Evolutionary conservation across 2,888 invertebrate species (phyloP).

Genomic region (Eubasilissa splendida): DNA sequence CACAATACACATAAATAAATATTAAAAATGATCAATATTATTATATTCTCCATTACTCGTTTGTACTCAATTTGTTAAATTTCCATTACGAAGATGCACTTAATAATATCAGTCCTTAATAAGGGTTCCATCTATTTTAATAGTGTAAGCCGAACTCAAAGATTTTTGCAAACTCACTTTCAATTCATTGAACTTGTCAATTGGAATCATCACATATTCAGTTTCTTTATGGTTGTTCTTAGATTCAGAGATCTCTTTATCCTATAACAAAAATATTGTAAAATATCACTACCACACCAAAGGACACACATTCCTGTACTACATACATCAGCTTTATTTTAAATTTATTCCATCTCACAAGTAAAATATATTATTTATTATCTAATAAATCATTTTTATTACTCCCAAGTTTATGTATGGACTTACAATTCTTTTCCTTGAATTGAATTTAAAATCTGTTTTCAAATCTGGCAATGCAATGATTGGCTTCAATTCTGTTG

Average conservation of each 20-base stretch:
- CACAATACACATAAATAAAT: too few species aligned
- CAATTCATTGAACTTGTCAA: slow-evolving; percentile 43
- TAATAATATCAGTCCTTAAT: slow-evolving; percentile 62
- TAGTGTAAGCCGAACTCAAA: slow-evolving; percentile 67
- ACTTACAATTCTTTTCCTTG: neutral
- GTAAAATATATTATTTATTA: too few species aligned
- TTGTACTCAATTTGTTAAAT: too few species aligned
- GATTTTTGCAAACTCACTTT: slow-evolving; percentile 68
- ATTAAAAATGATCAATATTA: too few species aligned
- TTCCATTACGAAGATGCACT: too few species aligned
- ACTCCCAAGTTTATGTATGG: too few species aligned
- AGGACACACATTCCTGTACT: too few species aligned
- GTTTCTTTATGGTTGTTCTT: slow-evolving; percentile 19
- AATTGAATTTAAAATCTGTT: neutral
- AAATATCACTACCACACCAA: too few species aligned
- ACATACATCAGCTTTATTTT: too few species aligned
- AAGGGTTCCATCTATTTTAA: slow-evolving; percentile 68
- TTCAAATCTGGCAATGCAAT: slow-evolving; percentile 18
- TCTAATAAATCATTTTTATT: too few species aligned
- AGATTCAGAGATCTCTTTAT: neutral
- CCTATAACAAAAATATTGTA: slow-evolving; percentile 17
- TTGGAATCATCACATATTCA: slow-evolving; percentile 52
- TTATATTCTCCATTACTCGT: too few species aligned
- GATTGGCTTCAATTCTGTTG: neutral
- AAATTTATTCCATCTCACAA: too few species aligned